Evolutionary conservation across 1,140 invertebrate genomes (phyloP).

Genomic region (Colletes latitarsis): DNA sequence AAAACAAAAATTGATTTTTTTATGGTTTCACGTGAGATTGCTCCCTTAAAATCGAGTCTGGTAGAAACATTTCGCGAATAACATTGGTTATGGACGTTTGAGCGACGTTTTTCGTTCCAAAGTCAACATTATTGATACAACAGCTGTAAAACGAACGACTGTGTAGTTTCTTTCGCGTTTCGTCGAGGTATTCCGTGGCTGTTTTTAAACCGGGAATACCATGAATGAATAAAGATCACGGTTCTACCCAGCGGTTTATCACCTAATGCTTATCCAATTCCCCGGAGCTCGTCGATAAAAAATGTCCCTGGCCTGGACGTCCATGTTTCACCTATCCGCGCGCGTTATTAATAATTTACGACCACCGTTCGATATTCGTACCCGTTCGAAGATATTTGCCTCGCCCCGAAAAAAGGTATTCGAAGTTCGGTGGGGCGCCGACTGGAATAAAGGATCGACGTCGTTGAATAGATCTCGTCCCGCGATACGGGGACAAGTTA

Average conservation of each 20-base stretch:
- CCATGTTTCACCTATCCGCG: neutral
- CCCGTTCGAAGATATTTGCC: slow-evolving; percentile 7
- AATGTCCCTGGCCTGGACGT: no score
- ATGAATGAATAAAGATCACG: neutral
- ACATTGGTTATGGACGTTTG: no score
- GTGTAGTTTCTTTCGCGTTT: no score
- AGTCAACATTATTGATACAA: no score
- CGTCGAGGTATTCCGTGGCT: no score
- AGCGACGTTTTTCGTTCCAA: no score
- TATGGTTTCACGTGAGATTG: no score
- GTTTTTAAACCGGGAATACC: neutral
- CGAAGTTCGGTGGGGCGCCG: neutral
- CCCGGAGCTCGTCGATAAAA: neutral
- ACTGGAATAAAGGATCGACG: slow-evolving; percentile 49
- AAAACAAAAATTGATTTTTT: no score
- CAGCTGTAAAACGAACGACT: no score
- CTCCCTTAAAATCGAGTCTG: no score
- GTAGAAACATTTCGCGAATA: no score
- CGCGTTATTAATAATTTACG: slow-evolving; percentile 23
- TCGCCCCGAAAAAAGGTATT: slow-evolving; percentile 4
- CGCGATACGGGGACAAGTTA: slow-evolving; percentile 55
- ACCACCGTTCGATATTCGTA: slow-evolving; percentile 10
- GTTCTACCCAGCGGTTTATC: no score
- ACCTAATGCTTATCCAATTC: neutral
- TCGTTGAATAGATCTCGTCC: slow-evolving; percentile 31